phyloP scores from a whole-genome alignment of 1,140 invertebrate genomes.

The Semibalanus balanoides region DNA sequence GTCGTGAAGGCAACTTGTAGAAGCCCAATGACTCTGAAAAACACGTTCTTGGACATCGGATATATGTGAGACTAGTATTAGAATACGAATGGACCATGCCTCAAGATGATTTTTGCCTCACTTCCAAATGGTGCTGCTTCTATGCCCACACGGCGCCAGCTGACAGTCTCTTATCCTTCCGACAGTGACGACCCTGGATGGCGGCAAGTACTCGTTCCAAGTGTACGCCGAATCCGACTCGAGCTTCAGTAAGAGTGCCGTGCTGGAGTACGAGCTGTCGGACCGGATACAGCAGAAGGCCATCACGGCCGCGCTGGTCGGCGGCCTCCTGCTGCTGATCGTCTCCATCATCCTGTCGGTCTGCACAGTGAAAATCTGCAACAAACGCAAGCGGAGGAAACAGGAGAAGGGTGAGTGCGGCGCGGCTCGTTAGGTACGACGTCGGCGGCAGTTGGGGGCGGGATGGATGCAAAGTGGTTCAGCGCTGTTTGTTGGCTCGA shows the following conservation, averaged over 20 bases:
- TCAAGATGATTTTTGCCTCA: too few relatives aligned
- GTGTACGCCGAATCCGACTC: neutral
- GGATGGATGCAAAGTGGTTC: too few relatives aligned
- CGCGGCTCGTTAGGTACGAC: neutral
- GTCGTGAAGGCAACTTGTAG: too few relatives aligned
- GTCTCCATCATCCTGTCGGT: conserved; percentile 89
- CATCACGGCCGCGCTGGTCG: conserved; percentile 82
- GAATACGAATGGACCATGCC: too few relatives aligned
- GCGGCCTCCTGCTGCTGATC: conserved; percentile 88
- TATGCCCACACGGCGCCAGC: too few relatives aligned
- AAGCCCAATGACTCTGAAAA: too few relatives aligned
- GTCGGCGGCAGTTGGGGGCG: neutral
- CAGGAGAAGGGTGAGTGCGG: conserved; percentile 76
- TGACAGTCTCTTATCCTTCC: neutral
- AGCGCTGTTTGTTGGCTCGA: too few relatives aligned
- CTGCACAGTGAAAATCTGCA: conserved; percentile 92
- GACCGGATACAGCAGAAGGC: conserved; percentile 37
- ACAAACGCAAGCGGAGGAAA: conserved; percentile 87
- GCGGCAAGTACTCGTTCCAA: neutral
- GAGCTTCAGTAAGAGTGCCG: neutral
- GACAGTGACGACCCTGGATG: neutral
- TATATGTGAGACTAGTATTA: too few relatives aligned
- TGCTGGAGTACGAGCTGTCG: neutral
- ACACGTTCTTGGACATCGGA: too few relatives aligned
- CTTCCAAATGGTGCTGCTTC: too few relatives aligned